A percentile compares a stretch with the other conserved stretches of the same genome.
Conservation (phyloP, 2,797 vertebrate species). For the Basileuterus tristriatus region DNA sequence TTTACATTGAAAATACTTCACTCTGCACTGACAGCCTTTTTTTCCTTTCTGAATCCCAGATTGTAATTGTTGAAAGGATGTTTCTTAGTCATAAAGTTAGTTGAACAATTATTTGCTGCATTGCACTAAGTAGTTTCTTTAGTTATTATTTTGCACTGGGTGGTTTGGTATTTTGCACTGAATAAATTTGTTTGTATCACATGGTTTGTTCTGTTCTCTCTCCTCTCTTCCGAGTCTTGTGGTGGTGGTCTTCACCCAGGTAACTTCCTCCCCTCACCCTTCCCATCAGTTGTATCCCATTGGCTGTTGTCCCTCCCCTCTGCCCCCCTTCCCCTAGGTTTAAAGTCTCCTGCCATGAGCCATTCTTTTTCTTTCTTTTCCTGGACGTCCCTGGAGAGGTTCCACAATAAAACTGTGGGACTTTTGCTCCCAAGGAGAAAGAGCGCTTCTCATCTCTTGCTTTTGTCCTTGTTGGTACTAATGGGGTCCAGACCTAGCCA, state of each 20-base stretch:
- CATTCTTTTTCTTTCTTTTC: neutral
- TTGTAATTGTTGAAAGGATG: neutral
- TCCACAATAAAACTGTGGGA: neutral
- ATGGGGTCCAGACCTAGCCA: neutral
- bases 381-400: neutral
- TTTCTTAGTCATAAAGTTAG: neutral
- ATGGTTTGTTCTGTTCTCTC: too few relatives aligned
- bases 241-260: too few relatives aligned
- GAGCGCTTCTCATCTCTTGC: neutral
- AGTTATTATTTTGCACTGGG: too few relatives aligned
- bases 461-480: neutral
- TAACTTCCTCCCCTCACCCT: too few relatives aligned
- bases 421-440: neutral
- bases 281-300: too few relatives aligned
- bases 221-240: too few relatives aligned
- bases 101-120: neutral
- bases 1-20: neutral
- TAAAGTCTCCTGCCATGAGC: neutral
- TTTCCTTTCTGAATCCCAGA: neutral
- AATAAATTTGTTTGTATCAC: too few relatives aligned
- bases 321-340: rapidly evolving
- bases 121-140: too few relatives aligned
- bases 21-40: neutral
- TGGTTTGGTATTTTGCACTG: too few relatives aligned
- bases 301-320: neutral